Conservation (phyloP, 1,140 invertebrate species). For the Scylla paramamosain region DNA sequence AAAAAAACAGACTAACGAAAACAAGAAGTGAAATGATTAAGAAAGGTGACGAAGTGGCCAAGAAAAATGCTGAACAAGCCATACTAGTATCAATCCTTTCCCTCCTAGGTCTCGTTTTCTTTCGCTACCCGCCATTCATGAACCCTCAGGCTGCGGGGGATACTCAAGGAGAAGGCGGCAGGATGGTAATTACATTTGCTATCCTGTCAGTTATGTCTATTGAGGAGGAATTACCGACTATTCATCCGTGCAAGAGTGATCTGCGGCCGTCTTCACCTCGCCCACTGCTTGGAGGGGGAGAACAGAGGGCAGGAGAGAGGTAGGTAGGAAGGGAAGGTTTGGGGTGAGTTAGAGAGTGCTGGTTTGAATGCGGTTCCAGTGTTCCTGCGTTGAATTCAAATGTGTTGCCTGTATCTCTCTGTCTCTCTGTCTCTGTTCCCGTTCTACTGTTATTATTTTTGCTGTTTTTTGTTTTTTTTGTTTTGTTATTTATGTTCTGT, state of each 20-base stretch:
- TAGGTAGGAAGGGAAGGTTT: not conserved
- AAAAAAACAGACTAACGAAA: too few species aligned
- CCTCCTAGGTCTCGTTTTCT: not conserved
- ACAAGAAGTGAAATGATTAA: too few species aligned
- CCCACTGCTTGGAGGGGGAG: not conserved
- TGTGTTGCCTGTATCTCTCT: too few species aligned
- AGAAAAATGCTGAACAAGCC: too few species aligned
- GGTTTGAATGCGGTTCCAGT: too few species aligned
- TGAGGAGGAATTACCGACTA: not conserved
- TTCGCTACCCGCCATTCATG: not conserved
- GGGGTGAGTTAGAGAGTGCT: too few species aligned
- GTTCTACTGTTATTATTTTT: too few species aligned
- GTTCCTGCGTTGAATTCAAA: too few species aligned
- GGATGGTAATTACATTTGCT: not conserved
- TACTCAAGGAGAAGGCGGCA: not conserved
- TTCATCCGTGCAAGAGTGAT: not conserved
- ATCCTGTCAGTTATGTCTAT: not conserved
- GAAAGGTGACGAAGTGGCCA: too few species aligned
- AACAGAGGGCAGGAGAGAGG: not conserved
- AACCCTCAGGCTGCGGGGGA: not conserved
- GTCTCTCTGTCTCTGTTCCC: not conserved
- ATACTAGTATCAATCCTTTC: too few species aligned
- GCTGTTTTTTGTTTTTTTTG: too few species aligned
- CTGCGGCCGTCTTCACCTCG: not conserved
- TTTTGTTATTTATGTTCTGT: too few species aligned